These are phyloP conservation scores for Digitonthophagus gazella DNA, from an alignment of 2,888 invertebrate species.

Conservation along the genomic window DNA sequence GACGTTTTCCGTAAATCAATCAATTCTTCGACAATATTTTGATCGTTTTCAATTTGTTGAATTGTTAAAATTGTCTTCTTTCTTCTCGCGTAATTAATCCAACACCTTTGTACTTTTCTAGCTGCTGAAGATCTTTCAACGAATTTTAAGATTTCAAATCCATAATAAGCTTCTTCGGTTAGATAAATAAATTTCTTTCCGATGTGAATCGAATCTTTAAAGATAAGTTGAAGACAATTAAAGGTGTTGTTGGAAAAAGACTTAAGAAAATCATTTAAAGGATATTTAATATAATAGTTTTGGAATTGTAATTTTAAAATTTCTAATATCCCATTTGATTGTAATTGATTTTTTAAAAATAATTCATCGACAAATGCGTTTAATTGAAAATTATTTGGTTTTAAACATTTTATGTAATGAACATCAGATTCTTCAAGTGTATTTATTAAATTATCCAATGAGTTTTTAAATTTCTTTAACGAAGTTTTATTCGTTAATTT, in stretches of 20 bases:
- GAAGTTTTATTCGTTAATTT: slow-evolving; percentile 37
- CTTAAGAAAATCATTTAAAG: slow-evolving; percentile 23
- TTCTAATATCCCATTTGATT: slow-evolving; percentile 37
- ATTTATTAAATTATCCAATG: slow-evolving; percentile 45
- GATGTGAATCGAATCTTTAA: slow-evolving; percentile 27
- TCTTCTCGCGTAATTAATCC: slow-evolving; percentile 21
- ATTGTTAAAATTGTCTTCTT: slow-evolving; percentile 28
- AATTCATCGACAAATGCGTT: slow-evolving; percentile 33
- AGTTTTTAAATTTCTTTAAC: slow-evolving; percentile 45
- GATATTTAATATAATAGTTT: slow-evolving; percentile 33
- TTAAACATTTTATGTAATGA: slow-evolving; percentile 50
- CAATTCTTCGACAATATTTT: slow-evolving; percentile 25
- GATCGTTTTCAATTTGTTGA: slow-evolving; percentile 26
- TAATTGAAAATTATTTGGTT: slow-evolving; percentile 39
- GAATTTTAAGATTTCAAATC: slow-evolving; percentile 25
- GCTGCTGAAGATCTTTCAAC: slow-evolving; percentile 25
- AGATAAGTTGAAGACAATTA: slow-evolving; percentile 20
- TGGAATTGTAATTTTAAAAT: slow-evolving; percentile 36
- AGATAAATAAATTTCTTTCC: slow-evolving; percentile 30
- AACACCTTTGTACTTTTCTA: slow-evolving; percentile 30
- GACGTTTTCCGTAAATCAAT: slow-evolving; percentile 30
- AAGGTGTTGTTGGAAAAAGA: slow-evolving; percentile 20
- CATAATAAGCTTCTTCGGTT: slow-evolving; percentile 26
- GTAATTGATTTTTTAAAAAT: slow-evolving; percentile 34
- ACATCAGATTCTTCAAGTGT: slow-evolving; percentile 46